phyloP scores from a whole-genome alignment of 2,113 vertebrate genomes.

The Perognathus longimembris region DNA sequence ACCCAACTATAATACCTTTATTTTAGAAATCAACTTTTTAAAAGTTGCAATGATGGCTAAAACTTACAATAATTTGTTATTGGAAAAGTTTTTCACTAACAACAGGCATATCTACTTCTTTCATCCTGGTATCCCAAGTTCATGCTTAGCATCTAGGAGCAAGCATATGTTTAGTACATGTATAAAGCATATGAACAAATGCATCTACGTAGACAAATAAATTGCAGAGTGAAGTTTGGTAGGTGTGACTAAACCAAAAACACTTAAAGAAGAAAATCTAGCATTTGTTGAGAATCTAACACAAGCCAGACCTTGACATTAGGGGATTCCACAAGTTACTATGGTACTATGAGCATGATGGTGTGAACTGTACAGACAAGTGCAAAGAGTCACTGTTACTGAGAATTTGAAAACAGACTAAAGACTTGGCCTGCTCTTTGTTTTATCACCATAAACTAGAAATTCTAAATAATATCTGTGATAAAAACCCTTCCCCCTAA shows the following conservation, averaged over 20 bases:
- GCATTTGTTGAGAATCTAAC: neutral
- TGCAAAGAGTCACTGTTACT: neutral
- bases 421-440: neutral
- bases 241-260: neutral
- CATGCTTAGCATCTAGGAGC: neutral
- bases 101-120: neutral
- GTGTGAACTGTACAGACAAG: neutral
- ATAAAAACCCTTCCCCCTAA: constrained; percentile 1
- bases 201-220: neutral
- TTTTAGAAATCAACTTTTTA: neutral
- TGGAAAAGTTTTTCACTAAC: neutral
- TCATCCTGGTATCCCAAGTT: neutral
- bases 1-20: neutral
- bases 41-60: neutral
- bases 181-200: neutral
- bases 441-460: neutral
- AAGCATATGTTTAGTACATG: neutral
- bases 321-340: neutral
- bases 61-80: constrained; percentile 4
- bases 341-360: neutral
- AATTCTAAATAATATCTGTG: constrained; percentile 29
- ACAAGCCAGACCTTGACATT: neutral
- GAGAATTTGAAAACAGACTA: neutral
- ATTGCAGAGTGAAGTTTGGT: neutral
- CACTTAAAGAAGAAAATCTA: neutral